These are phyloP conservation scores for Heliconius cydno DNA, from an alignment of 2,888 invertebrate genomes.

Conservation along the genomic window DNA sequence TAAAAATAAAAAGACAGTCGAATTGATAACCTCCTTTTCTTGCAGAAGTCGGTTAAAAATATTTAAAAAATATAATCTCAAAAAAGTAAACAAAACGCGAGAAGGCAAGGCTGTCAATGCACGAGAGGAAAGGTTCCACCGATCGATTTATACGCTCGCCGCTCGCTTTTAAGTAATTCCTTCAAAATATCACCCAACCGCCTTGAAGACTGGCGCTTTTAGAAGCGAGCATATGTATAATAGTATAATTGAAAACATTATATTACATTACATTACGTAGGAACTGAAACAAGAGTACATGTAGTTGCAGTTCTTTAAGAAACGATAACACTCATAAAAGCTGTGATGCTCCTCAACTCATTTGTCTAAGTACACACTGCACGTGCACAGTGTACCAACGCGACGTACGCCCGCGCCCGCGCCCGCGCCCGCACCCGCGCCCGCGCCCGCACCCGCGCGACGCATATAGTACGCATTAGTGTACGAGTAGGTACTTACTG, in stretches of 20 bases:
- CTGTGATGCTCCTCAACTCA: too few species aligned
- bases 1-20: too few species aligned
- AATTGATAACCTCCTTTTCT: too few species aligned
- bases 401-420: background rate
- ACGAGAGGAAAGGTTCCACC: background rate
- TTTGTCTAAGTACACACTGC: too few species aligned
- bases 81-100: conserved; percentile 7
- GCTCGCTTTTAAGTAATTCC: conserved; percentile 25
- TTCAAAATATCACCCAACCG: conserved; percentile 60
- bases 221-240: conserved; percentile 12
- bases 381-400: conserved; percentile 18
- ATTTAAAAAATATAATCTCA: background rate
- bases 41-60: too few species aligned
- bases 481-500: background rate
- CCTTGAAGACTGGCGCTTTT: conserved; percentile 54
- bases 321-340: too few species aligned
- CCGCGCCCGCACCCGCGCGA: background rate
- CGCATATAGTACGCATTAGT: background rate
- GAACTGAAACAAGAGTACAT: background rate
- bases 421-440: background rate
- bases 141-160: conserved; percentile 17
- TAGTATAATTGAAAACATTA: background rate
- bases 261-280: background rate
- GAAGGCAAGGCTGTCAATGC: conserved; percentile 28
- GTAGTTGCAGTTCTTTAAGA: too few species aligned